These are phyloP conservation scores for Cheilosia vernalis DNA, from an alignment of 2,888 invertebrate species.

Conservation along the genomic window DNA sequence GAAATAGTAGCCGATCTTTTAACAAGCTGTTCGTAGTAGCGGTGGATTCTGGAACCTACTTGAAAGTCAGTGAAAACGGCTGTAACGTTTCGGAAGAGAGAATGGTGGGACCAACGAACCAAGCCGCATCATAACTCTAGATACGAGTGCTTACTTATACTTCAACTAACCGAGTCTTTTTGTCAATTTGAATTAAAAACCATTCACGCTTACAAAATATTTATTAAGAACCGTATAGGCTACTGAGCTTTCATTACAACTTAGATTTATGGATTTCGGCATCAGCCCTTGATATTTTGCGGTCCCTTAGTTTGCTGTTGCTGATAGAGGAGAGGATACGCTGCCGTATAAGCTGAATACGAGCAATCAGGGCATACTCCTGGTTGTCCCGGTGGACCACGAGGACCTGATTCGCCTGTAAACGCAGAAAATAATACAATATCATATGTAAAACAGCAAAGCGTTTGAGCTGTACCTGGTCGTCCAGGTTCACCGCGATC, in stretches of 20 bases:
- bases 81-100: too few species aligned
- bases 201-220: not conserved
- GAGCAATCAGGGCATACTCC: conserved; percentile 80
- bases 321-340: conserved; percentile 77
- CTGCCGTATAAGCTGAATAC: conserved; percentile 78
- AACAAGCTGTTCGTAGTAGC: too few species aligned
- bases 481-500: conserved; percentile 90
- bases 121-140: too few species aligned
- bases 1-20: too few species aligned
- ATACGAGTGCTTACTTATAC: too few species aligned
- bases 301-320: conserved; percentile 79
- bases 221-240: not conserved
- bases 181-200: too few species aligned
- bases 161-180: too few species aligned
- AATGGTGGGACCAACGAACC: too few species aligned
- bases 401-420: conserved; percentile 86
- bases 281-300: conserved; percentile 65
- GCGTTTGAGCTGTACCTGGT: conserved; percentile 85
- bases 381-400: conserved; percentile 86
- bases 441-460: conserved; percentile 16
- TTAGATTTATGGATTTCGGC: not conserved
- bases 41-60: too few species aligned
- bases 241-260: not conserved
- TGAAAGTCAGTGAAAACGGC: too few species aligned
- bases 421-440: not conserved